Base-by-base conservation (phyloP, 2,888 invertebrate species). In the Tolmerus cingulatus region DNA sequence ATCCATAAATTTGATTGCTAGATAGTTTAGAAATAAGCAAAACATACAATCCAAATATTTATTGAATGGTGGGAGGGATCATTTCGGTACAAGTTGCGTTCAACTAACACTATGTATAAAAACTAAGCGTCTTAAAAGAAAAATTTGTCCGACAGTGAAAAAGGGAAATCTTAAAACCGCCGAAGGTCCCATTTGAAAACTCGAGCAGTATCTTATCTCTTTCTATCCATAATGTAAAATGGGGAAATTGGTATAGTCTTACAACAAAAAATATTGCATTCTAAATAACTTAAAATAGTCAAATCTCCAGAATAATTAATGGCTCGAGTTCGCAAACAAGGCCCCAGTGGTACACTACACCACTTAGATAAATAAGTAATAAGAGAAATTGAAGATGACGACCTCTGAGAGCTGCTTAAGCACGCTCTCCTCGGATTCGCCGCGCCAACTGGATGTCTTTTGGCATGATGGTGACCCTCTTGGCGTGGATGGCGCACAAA, bases 401-500 rank as follows among this genome's bases (percentile, higher is more conserved):
- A 14, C 19, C 19, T n/a, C 19, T 55, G 4, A 4, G 8, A 55
- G 8, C 19, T 66, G 66, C 12, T 96, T 97, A 97, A 95, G 97
- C 97, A 93, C 98, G 96, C 94, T 98, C 98, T 90, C 98, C 98
- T 92, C 98, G 97, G 93, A 98, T 98, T 94, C 98, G 96, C 92
- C 98, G 96, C 88, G 98, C 98, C 93, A 98, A 94, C 93, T 98
- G 98, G 91, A 98, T 98, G 93, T 98, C 98, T 94, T 98, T 98
- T 90, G 98, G 98, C 98, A 98, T 98, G 93, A 98, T 98, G 89
- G 98, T 98, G 87, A 98, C 98, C 91, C 98, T 96, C 93, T 98
- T 98, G 91, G 98, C 98, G 92, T 98, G 98, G 92, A 98, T 98
- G 90, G 98, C 98, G 94, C 98, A 98, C 95, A 98, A 95, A 94